Evolutionary conservation across 1,140 invertebrate species (phyloP), one percentile per base, ranked within the genome.

Genomic region (Drosophila hydei): DNA sequence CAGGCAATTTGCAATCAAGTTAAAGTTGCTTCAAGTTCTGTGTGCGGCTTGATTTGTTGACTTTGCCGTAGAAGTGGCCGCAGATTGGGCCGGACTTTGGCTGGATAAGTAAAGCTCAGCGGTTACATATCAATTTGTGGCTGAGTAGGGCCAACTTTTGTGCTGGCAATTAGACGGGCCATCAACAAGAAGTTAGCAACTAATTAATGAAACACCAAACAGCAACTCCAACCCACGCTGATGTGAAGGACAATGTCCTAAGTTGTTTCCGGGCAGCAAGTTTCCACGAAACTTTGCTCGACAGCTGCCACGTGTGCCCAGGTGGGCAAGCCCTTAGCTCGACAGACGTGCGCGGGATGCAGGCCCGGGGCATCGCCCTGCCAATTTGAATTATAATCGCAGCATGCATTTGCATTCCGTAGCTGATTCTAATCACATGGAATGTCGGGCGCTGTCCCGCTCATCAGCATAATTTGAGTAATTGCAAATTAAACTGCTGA

Each of bases 401-500:
- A 59, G 50, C 58, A 50, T 38, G 21, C 21, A 61, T 60, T 33
- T 48, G 50, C 60, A 52, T 52, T 43, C 12, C 14, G 38, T 7
- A 18, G 54, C 47, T 54, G 11, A 19, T 25, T 16, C 21, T 12
- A 59, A 52, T 65, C 52, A 61, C 33, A 72, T 61, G 23, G 36
- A 33, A 61, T 48, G 33, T 18, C 12, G 40, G 55, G 48, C 40
- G 48, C 42, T 25, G 47, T n/a, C 40, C 18, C 14, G 18, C 3
- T 25, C 21, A 9, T 19, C 30, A 60, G 40, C 69, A 61, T 83
- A 76, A 83, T 78, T 83, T 78, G 38, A 78, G 72, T 81, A 78
- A 75, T 78, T 76, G 58, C 58, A 71, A 81, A 83, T 75, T 62
- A 67, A 78, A 83, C 77, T 81, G 71, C 71, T 60, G 74, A 52